A percentile compares a stretch with the other conserved stretches of the same genome.
Conservation (phyloP, 2,888 invertebrate species). For the Mycalesis mineus region DNA sequence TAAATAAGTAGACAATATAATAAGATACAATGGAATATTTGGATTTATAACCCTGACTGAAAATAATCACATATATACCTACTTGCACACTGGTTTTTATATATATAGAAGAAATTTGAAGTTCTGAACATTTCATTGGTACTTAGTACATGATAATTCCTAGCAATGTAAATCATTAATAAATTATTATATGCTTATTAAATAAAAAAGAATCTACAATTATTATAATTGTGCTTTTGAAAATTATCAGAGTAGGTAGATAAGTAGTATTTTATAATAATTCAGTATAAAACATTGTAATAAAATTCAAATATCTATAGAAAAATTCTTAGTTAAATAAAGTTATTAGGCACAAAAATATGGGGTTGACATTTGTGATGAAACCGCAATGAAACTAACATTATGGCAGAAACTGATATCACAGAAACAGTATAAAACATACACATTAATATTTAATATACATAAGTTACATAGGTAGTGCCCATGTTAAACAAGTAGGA, state of each 20-base stretch:
- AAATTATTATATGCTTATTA: no score
- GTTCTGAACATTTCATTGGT: no score
- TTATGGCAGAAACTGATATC: slow-evolving; percentile 34
- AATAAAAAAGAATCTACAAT: background rate
- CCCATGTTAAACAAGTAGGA: no score
- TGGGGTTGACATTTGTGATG: slow-evolving; percentile 23
- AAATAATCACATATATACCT: background rate
- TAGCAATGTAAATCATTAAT: no score
- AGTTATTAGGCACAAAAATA: slow-evolving; percentile 27
- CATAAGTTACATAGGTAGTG: background rate
- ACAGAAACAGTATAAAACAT: slow-evolving; percentile 33
- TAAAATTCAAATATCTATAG: slow-evolving; percentile 22
- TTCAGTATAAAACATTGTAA: slow-evolving; percentile 11
- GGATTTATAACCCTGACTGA: background rate
- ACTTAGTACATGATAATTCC: no score
- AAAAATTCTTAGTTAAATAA: slow-evolving; percentile 6
- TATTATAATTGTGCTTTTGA: background rate
- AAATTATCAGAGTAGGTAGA: background rate
- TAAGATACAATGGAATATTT: background rate
- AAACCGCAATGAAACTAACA: slow-evolving; percentile 19
- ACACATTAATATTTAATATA: background rate
- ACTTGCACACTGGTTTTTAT: no score
- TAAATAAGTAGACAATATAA: background rate
- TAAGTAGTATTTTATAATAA: background rate
- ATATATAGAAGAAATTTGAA: no score